Evolutionary conservation across 2,888 invertebrate species (phyloP).

Genomic region (Acheta domesticus): DNA sequence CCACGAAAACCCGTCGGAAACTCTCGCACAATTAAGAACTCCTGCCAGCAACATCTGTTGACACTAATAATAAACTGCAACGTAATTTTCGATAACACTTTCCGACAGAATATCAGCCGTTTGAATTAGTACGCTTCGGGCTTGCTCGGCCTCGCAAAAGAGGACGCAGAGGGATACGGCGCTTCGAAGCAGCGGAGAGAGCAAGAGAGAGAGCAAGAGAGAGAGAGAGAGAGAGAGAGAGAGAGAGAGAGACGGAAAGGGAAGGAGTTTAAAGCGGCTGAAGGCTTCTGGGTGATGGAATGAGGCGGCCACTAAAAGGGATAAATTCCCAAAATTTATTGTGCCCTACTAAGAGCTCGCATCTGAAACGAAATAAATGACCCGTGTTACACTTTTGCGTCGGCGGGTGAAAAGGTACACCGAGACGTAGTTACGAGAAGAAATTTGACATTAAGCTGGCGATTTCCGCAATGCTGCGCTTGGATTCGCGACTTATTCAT

Average conservation of each 20-base stretch:
- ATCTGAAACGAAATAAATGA: not conserved
- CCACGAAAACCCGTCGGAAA: not conserved
- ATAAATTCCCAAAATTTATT: not conserved
- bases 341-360: not conserved
- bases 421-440: not conserved
- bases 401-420: not conserved
- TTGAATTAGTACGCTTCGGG: not conserved
- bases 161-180: not conserved
- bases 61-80: constrained; percentile 3
- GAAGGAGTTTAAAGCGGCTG: no score
- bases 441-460: no score
- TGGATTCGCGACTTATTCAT: no score
- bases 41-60: constrained; percentile 18
- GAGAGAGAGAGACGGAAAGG: not conserved
- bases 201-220: not conserved
- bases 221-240: not conserved
- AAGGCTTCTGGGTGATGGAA: no score
- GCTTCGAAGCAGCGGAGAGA: not conserved
- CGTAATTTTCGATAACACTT: constrained; percentile 11
- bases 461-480: no score
- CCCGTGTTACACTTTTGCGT: not conserved
- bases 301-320: not conserved
- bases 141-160: not conserved
- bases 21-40: constrained; percentile 1
- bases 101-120: constrained; percentile 18